A percentile compares a stretch with the other conserved stretches of the same genome.
phyloP scores from a whole-genome alignment of 2,888 invertebrate genomes.

The Pardosa pseudoannulata region DNA sequence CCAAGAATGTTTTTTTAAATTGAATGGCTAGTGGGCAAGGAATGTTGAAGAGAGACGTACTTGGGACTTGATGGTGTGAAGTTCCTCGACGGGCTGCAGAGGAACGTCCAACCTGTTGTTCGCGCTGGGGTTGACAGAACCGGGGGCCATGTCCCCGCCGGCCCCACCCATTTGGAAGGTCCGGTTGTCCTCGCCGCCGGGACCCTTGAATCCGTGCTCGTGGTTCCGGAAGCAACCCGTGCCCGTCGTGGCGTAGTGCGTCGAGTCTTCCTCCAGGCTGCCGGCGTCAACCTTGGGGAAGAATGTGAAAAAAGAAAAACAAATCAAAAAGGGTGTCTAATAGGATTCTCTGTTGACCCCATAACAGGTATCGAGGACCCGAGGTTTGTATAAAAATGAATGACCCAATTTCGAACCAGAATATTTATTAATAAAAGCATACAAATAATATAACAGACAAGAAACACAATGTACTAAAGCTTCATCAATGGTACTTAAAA shows the following conservation, averaged over 20 bases:
- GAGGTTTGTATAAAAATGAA: too few relatives aligned
- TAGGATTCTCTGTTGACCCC: too few relatives aligned
- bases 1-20: too few relatives aligned
- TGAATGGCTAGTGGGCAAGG: too few relatives aligned
- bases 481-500: too few relatives aligned
- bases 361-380: too few relatives aligned
- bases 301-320: not conserved
- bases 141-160: conserved; percentile 32
- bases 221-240: conserved; percentile 78
- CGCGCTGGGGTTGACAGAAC: conserved; percentile 74
- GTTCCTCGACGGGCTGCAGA: conserved; percentile 57
- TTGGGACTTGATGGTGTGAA: conserved; percentile 43
- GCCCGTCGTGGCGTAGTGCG: conserved; percentile 77
- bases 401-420: too few relatives aligned
- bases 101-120: conserved; percentile 76
- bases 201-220: conserved; percentile 76
- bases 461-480: too few relatives aligned
- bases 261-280: conserved; percentile 74
- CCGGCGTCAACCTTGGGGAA: conserved; percentile 73
- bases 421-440: too few relatives aligned
- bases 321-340: not conserved
- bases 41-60: conserved; percentile 13
- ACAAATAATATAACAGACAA: too few relatives aligned
- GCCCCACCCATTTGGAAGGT: conserved; percentile 31
- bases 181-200: conserved; percentile 74